phyloP scores from a whole-genome alignment of 2,113 vertebrate genomes.

The Psilopogon haemacephalus region DNA sequence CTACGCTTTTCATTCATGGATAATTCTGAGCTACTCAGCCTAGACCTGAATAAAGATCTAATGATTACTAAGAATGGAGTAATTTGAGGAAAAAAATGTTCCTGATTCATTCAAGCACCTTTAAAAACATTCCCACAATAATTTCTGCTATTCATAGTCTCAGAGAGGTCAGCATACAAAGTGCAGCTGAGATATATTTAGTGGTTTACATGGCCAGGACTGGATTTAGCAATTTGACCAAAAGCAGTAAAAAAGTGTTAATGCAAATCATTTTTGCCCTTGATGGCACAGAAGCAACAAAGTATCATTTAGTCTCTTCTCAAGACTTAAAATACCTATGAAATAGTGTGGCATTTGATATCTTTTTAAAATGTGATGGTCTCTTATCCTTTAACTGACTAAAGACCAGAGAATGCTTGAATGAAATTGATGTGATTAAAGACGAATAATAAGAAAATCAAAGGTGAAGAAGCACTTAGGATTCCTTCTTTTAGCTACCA shows the following conservation, averaged over 20 bases:
- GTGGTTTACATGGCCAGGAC: background rate
- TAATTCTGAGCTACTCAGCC: background rate
- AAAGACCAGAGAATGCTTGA: background rate
- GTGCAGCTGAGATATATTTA: background rate
- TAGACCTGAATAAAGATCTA: background rate
- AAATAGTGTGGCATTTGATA: background rate
- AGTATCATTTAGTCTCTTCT: background rate
- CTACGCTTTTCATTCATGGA: background rate
- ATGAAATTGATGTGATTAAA: background rate
- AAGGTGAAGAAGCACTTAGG: rapidly evolving
- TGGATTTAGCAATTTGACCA: background rate
- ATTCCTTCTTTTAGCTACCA: background rate
- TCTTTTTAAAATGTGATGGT: background rate
- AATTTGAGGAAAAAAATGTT: background rate
- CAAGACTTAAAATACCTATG: background rate
- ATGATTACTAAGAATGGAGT: background rate
- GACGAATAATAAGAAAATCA: background rate
- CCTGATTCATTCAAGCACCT: background rate
- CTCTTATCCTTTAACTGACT: background rate
- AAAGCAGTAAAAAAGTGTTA: background rate
- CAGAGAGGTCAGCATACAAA: background rate
- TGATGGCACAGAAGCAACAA: background rate
- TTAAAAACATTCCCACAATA: background rate
- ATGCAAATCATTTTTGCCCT: background rate
- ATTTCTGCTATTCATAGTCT: background rate